Conservation (phyloP, 2,797 vertebrate genomes). For the Saxicola maurus region DNA sequence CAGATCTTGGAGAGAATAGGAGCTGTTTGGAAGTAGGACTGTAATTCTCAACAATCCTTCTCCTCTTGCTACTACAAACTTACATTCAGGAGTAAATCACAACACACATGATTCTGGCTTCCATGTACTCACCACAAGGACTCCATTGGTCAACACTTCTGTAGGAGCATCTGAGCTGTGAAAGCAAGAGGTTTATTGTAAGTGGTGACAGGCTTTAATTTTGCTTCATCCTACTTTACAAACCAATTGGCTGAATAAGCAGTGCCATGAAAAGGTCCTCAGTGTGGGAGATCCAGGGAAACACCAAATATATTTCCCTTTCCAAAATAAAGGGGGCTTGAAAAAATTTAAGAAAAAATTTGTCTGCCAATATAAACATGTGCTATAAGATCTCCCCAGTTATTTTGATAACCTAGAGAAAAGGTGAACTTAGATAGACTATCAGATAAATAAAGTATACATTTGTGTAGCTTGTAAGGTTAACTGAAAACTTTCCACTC, state of each 20-base stretch:
- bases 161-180: conserved; percentile 63
- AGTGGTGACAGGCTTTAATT: not conserved
- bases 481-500: not conserved
- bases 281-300: not conserved
- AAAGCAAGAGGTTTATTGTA: not conserved
- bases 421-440: not conserved
- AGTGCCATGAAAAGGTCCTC: not conserved
- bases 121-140: conserved; percentile 75
- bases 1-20: not conserved
- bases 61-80: not conserved
- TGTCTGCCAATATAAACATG: not conserved
- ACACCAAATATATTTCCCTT: not conserved
- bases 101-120: not conserved
- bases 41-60: not conserved
- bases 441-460: not conserved
- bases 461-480: not conserved
- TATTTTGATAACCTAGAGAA: not conserved
- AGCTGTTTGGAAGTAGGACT: not conserved
- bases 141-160: conserved; percentile 74
- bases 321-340: not conserved
- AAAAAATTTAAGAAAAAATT: not conserved
- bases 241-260: not conserved
- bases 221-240: not conserved
- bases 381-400: not conserved
- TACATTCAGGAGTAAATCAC: not conserved